Conservation (phyloP, 2,888 invertebrate species). For the Conchocele bisecta region DNA sequence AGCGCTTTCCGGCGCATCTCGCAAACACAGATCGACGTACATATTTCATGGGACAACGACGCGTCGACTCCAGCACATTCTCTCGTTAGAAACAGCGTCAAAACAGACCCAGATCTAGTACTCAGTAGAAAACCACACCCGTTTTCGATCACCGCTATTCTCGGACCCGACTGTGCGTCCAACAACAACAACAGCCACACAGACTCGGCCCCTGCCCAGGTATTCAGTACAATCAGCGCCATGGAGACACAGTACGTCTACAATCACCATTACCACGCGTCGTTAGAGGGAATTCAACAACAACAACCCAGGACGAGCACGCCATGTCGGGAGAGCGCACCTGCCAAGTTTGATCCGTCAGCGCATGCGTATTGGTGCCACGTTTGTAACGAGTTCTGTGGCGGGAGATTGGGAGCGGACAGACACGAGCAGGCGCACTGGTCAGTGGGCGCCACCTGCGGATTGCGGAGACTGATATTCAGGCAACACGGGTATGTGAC, state of each 20-base stretch:
- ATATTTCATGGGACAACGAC: background rate
- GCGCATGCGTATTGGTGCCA: constrained; percentile 48
- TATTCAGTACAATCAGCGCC: constrained; percentile 14
- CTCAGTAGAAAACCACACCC: too few relatives aligned
- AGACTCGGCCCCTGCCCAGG: constrained; percentile 8
- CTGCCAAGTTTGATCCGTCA: background rate
- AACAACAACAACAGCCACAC: background rate
- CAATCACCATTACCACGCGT: background rate
- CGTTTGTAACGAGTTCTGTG: constrained; percentile 44
- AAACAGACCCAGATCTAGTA: background rate
- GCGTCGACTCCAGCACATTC: too few relatives aligned
- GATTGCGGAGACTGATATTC: constrained; percentile 24
- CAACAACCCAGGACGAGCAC: constrained; percentile 25
- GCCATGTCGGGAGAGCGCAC: background rate
- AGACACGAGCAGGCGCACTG: constrained; percentile 34
- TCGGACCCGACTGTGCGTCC: constrained; percentile 10
- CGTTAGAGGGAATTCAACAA: background rate
- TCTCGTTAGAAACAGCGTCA: too few relatives aligned
- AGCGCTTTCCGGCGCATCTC: background rate
- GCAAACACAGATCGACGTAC: background rate
- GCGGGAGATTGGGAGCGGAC: constrained; percentile 34
- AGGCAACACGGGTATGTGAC: constrained; percentile 36
- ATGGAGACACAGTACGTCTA: background rate
- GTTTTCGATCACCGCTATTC: constrained; percentile 39
- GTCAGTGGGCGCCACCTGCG: constrained; percentile 21